Percentiles rank a stretch among this genome's conserved stretches.
These are phyloP conservation scores for Colaptes auratus DNA, from an alignment of 2,113 vertebrate genomes.

Conservation along the genomic window DNA sequence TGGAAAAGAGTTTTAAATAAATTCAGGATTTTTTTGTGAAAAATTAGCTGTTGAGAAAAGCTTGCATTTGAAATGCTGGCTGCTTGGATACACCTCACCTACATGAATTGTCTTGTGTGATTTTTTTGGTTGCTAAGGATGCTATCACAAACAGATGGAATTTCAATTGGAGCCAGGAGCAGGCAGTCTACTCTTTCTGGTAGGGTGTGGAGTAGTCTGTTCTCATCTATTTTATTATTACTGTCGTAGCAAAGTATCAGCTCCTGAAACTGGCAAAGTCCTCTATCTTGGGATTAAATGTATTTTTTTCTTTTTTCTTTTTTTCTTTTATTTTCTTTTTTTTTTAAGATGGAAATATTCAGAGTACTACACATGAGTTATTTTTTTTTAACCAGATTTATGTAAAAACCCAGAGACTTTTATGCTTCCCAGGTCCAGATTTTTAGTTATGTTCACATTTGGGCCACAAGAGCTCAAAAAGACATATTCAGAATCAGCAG, in stretches of 20 bases:
- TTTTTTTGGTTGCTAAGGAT: conserved; percentile 65
- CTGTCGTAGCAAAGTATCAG: not conserved
- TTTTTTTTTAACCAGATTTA: not conserved
- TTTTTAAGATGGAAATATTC: not conserved
- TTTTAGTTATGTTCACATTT: not conserved
- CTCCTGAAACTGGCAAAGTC: not conserved
- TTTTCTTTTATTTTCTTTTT: not conserved
- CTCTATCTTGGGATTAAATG: not conserved
- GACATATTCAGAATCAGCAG: not conserved
- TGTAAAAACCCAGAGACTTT: not conserved
- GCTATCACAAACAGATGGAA: conserved; percentile 35
- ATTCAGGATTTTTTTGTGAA: conserved; percentile 5
- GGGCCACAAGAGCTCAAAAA: not conserved
- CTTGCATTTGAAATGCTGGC: conserved; percentile 46
- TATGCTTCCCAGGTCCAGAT: not conserved
- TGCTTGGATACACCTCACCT: conserved; percentile 65
- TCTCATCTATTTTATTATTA: not conserved
- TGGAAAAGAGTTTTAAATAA: conserved; percentile 27
- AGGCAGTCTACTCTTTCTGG: conserved; percentile 23
- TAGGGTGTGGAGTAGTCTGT: not conserved
- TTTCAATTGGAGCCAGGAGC: conserved; percentile 27
- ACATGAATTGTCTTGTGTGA: conserved; percentile 39
- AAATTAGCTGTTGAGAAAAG: conserved; percentile 40
- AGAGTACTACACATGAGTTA: not conserved
- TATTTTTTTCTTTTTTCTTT: not conserved